phyloP scores from a whole-genome alignment of 2,888 invertebrate genomes.

The Scaptodrosophila latifasciaeformis region DNA sequence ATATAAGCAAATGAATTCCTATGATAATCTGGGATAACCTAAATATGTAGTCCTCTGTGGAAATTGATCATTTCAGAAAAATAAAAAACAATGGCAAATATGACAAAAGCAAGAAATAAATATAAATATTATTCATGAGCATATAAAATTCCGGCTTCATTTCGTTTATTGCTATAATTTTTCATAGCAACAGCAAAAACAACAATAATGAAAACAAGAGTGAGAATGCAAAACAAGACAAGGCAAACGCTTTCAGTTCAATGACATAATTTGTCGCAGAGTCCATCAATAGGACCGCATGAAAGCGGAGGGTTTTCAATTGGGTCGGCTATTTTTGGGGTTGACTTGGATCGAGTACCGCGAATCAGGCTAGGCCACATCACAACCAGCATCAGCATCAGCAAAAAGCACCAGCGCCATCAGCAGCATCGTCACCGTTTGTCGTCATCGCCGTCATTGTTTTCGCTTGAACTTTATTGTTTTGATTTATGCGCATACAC shows the following conservation, averaged over 20 bases:
- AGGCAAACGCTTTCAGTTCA: too few species aligned
- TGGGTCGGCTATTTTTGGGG: too few species aligned
- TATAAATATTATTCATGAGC: conserved; percentile 57
- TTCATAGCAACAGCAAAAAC: conserved; percentile 4
- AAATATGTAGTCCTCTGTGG: too few species aligned
- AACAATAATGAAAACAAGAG: conserved; percentile 20
- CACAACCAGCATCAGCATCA: too few species aligned
- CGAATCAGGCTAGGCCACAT: too few species aligned
- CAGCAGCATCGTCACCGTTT: conserved; percentile 26
- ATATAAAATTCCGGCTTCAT: conserved; percentile 39
- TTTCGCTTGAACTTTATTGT: conserved; percentile 66
- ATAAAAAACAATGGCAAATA: conserved; percentile 42
- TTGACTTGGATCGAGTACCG: too few species aligned
- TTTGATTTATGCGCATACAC: conserved; percentile 64
- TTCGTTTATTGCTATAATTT: conserved; percentile 4
- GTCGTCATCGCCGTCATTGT: conserved; percentile 49
- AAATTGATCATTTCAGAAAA: too few species aligned
- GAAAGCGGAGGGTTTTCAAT: conserved; percentile 5
- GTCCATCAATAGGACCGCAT: conserved; percentile 49
- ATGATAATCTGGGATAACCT: too few species aligned
- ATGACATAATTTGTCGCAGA: conserved; percentile 67
- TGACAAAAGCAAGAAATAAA: too few species aligned
- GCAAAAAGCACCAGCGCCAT: conserved; percentile 14
- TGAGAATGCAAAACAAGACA: conserved; percentile 12
- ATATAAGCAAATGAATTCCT: too few species aligned